phyloP scores from a whole-genome alignment of 2,888 invertebrate species.

The Melipona beecheii region DNA sequence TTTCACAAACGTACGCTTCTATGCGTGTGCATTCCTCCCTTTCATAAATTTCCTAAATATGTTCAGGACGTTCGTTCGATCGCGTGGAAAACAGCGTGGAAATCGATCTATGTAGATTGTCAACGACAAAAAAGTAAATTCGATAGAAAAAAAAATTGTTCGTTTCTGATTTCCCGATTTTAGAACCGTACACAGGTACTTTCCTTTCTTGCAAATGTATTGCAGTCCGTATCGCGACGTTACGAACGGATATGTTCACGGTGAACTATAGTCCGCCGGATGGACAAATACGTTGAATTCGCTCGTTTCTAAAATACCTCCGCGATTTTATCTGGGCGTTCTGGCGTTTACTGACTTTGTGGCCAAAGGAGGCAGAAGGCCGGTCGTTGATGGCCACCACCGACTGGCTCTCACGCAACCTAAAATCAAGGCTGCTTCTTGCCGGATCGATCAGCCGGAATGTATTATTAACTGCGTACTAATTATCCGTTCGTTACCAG shows the following conservation, averaged over 20 bases:
- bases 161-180: no score
- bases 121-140: neutral
- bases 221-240: no score
- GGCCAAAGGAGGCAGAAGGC: neutral
- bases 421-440: constrained; percentile 20
- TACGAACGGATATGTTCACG: no score
- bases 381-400: neutral
- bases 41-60: no score
- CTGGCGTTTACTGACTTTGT: neutral
- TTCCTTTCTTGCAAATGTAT: neutral
- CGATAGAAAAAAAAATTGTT: no score
- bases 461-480: constrained; percentile 53
- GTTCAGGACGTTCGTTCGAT: neutral
- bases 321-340: neutral
- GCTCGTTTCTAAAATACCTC: neutral
- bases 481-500: constrained; percentile 49
- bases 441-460: constrained; percentile 37
- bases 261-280: neutral
- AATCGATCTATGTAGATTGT: neutral
- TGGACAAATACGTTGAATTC: neutral
- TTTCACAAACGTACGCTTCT: neutral
- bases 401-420: constrained; percentile 5
- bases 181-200: neutral
- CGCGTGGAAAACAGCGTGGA: neutral
- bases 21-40: no score